Conservation (phyloP, 2,797 vertebrate genomes). For the Enteromius mattozi region DNA sequence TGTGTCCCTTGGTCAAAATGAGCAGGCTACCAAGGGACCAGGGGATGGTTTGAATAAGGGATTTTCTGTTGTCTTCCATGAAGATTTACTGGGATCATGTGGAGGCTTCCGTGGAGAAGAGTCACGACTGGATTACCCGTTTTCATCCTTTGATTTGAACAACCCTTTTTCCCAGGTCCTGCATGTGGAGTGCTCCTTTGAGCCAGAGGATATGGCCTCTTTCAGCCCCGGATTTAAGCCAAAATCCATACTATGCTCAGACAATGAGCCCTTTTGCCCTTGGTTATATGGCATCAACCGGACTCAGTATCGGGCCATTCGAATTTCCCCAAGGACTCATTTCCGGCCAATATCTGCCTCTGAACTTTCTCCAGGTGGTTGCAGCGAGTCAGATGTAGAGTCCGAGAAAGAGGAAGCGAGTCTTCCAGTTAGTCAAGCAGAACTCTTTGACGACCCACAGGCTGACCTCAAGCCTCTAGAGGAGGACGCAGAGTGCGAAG, state of each 20-base stretch:
- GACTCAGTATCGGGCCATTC: conserved; percentile 97
- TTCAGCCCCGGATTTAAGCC: conserved; percentile 97
- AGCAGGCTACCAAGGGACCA: conserved; percentile 84
- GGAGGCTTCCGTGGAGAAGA: conserved; percentile 91
- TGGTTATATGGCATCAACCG: conserved; percentile 92
- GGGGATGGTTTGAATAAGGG: conserved; percentile 92
- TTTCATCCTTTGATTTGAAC: conserved; percentile 95
- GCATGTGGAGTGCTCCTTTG: conserved; percentile 97
- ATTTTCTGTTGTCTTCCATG: conserved; percentile 99
- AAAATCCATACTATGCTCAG: conserved; percentile 96
- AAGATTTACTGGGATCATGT: conserved; percentile 97
- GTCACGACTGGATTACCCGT: conserved; percentile 91
- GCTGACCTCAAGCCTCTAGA: conserved; percentile 98
- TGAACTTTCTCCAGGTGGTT: conserved; percentile 94
- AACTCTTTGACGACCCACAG: conserved; percentile 93
- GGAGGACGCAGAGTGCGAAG: conserved; percentile 97
- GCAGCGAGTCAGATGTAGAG: conserved; percentile 95
- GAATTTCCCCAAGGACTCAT: conserved; percentile 98
- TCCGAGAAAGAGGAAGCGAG: conserved; percentile 94
- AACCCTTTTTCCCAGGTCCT: conserved; percentile 98
- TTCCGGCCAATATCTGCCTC: conserved; percentile 98
- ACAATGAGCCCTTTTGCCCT: conserved; percentile 89
- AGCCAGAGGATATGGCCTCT: conserved; percentile 95
- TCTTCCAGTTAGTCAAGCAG: conserved; percentile 83
- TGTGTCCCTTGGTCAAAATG: conserved; percentile 91